A percentile compares a stretch with the other conserved stretches of the same genome.
Conservation (phyloP, 2,113 vertebrate species). For the Elachura formosa region DNA sequence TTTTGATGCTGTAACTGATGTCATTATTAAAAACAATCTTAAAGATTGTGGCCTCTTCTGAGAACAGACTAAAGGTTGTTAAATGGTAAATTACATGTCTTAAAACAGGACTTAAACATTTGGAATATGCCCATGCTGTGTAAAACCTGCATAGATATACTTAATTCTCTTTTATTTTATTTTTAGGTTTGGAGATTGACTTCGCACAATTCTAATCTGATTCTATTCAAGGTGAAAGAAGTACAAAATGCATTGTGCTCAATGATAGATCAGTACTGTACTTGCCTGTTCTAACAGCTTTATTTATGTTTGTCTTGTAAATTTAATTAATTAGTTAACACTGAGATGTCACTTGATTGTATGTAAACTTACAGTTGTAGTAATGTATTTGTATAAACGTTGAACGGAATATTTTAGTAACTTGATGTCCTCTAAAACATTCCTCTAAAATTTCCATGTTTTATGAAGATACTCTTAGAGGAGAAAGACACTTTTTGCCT, state of each 20-base stretch:
- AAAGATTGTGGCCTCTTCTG: slow-evolving; percentile 98
- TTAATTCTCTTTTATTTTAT: slow-evolving; percentile 56
- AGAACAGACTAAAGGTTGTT: slow-evolving; percentile 43
- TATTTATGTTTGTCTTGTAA: slow-evolving; percentile 93
- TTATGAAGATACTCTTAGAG: slow-evolving; percentile 62
- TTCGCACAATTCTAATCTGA: slow-evolving; percentile 61
- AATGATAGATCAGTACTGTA: slow-evolving; percentile 82
- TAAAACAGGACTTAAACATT: slow-evolving; percentile 21
- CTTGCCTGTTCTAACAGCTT: slow-evolving; percentile 88
- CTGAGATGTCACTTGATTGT: slow-evolving; percentile 74
- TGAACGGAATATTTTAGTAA: slow-evolving; percentile 81
- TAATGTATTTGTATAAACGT: slow-evolving; percentile 78
- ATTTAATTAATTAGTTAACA: slow-evolving; percentile 75
- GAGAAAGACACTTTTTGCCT: slow-evolving; percentile 55
- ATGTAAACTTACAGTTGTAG: slow-evolving; percentile 82
- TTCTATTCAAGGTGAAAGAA: slow-evolving; percentile 68
- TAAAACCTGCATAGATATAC: slow-evolving; percentile 59
- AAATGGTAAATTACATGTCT: slow-evolving; percentile 55
- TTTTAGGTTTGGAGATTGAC: slow-evolving; percentile 65
- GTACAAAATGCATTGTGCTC: slow-evolving; percentile 56
- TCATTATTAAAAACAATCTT: slow-evolving; percentile 99
- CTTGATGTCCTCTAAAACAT: slow-evolving; percentile 66
- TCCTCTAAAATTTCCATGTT: slow-evolving; percentile 65
- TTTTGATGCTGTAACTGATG: slow-evolving; percentile 97
- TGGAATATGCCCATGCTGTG: slow-evolving; percentile 54